Evolutionary conservation across 2,797 vertebrate species (phyloP).

Genomic region (Thripadectes ignobilis): DNA sequence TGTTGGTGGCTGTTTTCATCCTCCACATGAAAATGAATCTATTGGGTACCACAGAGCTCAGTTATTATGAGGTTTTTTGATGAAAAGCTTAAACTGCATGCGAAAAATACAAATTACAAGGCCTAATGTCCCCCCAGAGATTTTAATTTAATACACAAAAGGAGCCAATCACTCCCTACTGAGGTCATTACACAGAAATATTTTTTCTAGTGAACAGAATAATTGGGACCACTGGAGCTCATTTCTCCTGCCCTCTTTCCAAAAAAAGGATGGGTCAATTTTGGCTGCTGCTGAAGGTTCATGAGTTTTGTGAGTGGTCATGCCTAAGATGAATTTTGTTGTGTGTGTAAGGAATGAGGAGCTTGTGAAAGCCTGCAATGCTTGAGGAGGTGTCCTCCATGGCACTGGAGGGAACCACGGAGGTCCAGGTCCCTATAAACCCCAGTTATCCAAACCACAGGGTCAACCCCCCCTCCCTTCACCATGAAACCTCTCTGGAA

Average conservation of each 20-base stretch:
- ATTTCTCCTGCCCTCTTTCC: not conserved
- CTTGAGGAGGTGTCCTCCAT: accelerated
- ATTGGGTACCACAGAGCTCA: slow-evolving; percentile 26
- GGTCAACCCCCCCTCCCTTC: not conserved
- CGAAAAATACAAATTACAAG: slow-evolving; percentile 45
- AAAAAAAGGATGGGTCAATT: slow-evolving; percentile 38
- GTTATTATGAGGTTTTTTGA: slow-evolving; percentile 29
- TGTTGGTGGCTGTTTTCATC: slow-evolving; percentile 43
- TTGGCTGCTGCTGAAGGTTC: not conserved
- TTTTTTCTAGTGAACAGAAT: not conserved
- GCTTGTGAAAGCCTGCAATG: accelerated
- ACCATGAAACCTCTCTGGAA: not conserved
- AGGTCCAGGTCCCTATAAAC: not conserved
- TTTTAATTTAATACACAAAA: slow-evolving; percentile 55
- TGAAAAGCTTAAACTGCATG: slow-evolving; percentile 42
- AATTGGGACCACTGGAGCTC: slow-evolving; percentile 59
- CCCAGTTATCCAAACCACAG: accelerated
- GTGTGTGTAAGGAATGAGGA: not conserved
- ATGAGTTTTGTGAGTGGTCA: not conserved
- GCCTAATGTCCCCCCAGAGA: slow-evolving; percentile 26
- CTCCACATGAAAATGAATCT: slow-evolving; percentile 44
- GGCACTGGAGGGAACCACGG: not conserved
- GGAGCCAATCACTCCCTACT: slow-evolving; percentile 33
- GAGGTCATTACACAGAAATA: not conserved
- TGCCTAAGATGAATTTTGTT: not conserved